Percentiles rank a stretch among this genome's conserved stretches.
These are phyloP conservation scores for Tapera naevia DNA, from an alignment of 2,797 vertebrate species.

Conservation along the genomic window DNA sequence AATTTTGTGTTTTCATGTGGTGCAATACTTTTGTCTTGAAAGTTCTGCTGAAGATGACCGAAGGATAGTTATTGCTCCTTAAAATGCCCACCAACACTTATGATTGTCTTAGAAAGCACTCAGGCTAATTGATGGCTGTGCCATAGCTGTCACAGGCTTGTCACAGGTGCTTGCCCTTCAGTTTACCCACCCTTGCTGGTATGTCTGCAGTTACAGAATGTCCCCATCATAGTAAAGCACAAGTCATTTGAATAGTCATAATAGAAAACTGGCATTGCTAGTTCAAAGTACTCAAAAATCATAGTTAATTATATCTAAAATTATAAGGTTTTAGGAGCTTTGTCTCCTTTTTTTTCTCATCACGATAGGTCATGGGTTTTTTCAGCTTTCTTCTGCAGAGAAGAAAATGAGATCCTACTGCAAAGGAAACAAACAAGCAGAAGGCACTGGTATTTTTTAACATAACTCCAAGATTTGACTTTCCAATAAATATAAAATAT, in stretches of 20 bases:
- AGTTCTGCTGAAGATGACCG: neutral
- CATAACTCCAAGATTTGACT: neutral
- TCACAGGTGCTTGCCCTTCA: neutral
- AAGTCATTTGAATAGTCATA: neutral
- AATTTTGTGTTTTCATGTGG: neutral
- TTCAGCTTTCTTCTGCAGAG: neutral
- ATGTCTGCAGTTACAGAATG: neutral
- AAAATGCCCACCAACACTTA: neutral
- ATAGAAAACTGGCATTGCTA: neutral
- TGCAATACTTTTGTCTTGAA: neutral
- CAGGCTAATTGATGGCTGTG: neutral
- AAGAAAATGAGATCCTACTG: neutral
- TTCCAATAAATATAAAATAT: neutral
- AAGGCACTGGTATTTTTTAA: neutral
- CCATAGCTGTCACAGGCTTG: neutral
- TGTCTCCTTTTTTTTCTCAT: neutral
- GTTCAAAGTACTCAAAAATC: neutral
- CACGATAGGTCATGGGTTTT: neutral
- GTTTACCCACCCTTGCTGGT: neutral
- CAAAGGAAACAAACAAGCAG: neutral
- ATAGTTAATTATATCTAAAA: neutral
- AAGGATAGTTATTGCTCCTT: neutral
- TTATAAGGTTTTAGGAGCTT: neutral
- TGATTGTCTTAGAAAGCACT: neutral
- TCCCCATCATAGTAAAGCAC: neutral